Evolutionary conservation across 2,888 invertebrate genomes (phyloP).

Genomic region (Eupithecia tripunctaria): DNA sequence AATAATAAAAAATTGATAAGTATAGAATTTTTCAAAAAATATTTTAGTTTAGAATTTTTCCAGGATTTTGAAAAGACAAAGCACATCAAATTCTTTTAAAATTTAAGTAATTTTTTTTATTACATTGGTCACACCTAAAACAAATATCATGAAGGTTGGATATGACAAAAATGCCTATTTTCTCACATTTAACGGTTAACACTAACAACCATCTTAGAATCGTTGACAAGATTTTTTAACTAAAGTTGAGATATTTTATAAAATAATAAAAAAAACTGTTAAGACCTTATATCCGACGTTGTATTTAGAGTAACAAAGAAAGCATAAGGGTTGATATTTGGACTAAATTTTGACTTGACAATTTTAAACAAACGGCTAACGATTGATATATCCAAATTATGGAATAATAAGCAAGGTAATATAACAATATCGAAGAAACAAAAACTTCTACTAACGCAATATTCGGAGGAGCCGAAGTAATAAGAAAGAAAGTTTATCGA

Average conservation of each 20-base stretch:
- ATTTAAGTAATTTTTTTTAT: neutral
- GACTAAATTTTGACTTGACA: neutral
- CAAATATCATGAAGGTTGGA: neutral
- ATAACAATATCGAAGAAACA: constrained; percentile 35
- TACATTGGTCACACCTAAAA: neutral
- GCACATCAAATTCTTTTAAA: neutral
- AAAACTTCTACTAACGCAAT: constrained; percentile 52
- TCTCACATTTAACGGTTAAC: neutral
- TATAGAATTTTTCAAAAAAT: too few relatives aligned
- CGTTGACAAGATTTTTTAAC: neutral
- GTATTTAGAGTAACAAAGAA: neutral
- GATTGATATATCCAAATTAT: neutral
- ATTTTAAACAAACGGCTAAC: neutral
- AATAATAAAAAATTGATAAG: neutral
- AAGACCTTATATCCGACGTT: neutral
- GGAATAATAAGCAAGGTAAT: constrained; percentile 15
- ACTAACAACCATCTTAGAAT: neutral
- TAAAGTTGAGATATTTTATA: neutral
- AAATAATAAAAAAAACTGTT: neutral
- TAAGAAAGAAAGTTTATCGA: constrained; percentile 62
- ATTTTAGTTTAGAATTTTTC: neutral
- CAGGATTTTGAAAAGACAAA: neutral
- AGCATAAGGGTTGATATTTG: neutral
- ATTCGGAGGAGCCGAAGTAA: constrained; percentile 55
- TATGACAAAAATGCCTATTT: neutral